Conservation (phyloP, 2,113 vertebrate species). For the Camelus dromedarius region DNA sequence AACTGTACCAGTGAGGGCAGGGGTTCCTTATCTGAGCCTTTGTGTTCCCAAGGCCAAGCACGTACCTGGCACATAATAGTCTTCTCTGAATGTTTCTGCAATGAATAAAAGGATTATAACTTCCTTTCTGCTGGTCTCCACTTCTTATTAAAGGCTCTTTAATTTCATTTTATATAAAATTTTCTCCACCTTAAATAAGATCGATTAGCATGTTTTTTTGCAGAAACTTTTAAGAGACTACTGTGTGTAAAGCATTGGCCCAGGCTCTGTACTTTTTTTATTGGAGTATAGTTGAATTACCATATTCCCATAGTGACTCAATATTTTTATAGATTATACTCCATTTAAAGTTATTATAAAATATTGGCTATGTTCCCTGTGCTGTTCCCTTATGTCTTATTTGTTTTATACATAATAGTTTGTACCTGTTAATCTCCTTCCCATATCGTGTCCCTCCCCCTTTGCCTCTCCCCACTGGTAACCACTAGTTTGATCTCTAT, state of each 20-base stretch:
- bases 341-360: background rate
- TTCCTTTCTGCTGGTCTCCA: background rate
- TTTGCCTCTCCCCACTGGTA: background rate
- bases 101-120: background rate
- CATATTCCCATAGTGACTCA: background rate
- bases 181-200: background rate
- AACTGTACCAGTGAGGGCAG: background rate
- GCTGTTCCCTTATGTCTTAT: background rate
- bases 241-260: background rate
- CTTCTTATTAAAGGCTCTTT: background rate
- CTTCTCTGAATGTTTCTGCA: background rate
- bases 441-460: too few relatives aligned
- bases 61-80: background rate
- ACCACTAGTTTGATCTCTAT: background rate
- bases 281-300: background rate
- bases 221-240: slow-evolving; percentile 9
- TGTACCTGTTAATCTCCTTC: background rate
- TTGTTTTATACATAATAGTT: background rate
- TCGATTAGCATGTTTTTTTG: background rate
- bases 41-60: background rate
- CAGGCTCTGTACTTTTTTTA: background rate
- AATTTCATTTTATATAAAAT: background rate
- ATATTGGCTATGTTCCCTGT: background rate
- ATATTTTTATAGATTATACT: background rate
- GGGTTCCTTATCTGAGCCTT: background rate